A percentile compares a stretch with the other conserved stretches of the same genome.
Conservation (phyloP, 2,113 vertebrate species). For the Ploceus nigricollis region DNA sequence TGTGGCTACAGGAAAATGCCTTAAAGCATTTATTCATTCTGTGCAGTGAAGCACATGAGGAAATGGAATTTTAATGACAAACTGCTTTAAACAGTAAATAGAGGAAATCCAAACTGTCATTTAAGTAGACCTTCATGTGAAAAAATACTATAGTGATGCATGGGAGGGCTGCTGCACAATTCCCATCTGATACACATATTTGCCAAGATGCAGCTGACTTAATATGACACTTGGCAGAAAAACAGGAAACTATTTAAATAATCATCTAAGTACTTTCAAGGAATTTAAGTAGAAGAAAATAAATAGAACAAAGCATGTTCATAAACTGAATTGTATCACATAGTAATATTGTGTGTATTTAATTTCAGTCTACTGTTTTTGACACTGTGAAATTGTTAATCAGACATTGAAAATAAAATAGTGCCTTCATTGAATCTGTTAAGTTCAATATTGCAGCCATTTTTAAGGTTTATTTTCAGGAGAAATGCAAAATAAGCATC, state of each 20-base stretch:
- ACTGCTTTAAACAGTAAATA: neutral
- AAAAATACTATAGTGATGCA: neutral
- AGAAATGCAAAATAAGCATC: neutral
- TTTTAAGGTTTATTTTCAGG: neutral
- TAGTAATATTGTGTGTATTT: neutral
- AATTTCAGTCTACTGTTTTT: slow-evolving; percentile 36
- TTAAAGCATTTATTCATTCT: neutral
- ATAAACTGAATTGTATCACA: neutral
- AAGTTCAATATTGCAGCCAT: neutral
- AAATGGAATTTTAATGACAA: slow-evolving; percentile 10
- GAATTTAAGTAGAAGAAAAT: slow-evolving; percentile 25
- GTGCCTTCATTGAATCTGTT: neutral
- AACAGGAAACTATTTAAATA: neutral
- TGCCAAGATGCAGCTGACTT: neutral
- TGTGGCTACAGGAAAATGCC: neutral
- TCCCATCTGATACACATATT: neutral
- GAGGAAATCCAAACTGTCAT: neutral
- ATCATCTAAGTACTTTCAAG: slow-evolving; percentile 8
- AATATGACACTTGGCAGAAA: neutral
- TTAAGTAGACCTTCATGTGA: neutral
- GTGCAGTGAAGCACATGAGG: neutral
- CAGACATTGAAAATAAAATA: slow-evolving; percentile 24
- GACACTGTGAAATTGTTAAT: slow-evolving; percentile 31
- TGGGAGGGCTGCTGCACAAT: neutral
- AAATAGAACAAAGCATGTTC: slow-evolving; percentile 16